Base-by-base conservation (phyloP, 1,140 invertebrate species). In the Periplaneta americana region DNA sequence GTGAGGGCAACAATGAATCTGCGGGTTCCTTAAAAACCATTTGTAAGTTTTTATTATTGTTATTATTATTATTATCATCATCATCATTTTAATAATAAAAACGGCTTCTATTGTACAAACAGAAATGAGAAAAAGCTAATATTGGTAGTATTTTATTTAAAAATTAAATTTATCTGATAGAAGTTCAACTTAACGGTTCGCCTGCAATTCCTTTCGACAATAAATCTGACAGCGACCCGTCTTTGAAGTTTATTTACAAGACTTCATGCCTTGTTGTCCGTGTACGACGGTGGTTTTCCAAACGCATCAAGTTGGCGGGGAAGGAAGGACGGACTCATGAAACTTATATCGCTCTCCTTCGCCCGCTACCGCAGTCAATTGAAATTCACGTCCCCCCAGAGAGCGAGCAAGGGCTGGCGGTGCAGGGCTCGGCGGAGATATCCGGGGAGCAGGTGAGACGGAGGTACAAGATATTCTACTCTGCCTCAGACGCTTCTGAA, bases 381-480 rank as follows among this genome's bases (percentile, higher is more conserved):
- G 76, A 78, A 78, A 78, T 78, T 78, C 76, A 78, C 76, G 33
- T 18, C 34, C 34, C 76, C n/a, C 76, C 2, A 35, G 76, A 36
- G 76, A 31, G 34, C 9, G n/a, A n/a, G n/a, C n/a, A n/a, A 36
- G 9, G 18, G 34, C 0, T n/a, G 76, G 17, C 17, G 75, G 32
- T 9, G 5, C 34, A 35, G 11, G 75, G 17, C 15, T 33, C 33
- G 33, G 31, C 18, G 48, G 22, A 66, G 48, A 66, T 28, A 66
- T n/a, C 22, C 28, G 22, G 48, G 48, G 48, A 66, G 48, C 48
- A 66, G 48, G 48, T 66, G 48, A 66, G 48, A 66, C 28, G 48
- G 48, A 28, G 48, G 22, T 28, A 66, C 48, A 66, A 66, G 48
- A 66, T 66, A 28, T 66, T 66, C 48, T 66, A 66, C 22, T 66